Percentiles rank a stretch among this genome's conserved stretches.
These are phyloP conservation scores for Drosophila bunnanda DNA, from an alignment of 2,888 invertebrate genomes.

Conservation along the genomic window DNA sequence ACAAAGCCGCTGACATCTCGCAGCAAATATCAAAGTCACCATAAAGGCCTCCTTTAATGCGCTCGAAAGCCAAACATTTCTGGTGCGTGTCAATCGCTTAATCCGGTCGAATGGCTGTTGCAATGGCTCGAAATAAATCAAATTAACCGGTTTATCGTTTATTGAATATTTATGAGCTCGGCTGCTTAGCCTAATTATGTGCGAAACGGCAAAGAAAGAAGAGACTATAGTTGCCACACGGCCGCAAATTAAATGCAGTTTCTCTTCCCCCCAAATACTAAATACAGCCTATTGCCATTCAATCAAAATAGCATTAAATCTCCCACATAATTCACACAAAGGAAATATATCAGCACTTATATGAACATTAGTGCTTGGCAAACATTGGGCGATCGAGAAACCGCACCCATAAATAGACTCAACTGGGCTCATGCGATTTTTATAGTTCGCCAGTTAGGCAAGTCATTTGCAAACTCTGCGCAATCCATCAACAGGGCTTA, in stretches of 20 bases:
- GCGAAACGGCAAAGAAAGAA: constrained; percentile 13
- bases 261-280: constrained; percentile 10
- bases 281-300: background rate
- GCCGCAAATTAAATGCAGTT: constrained; percentile 5
- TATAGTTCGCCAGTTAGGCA: constrained; percentile 3
- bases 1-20: constrained; percentile 32
- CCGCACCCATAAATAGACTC: constrained; percentile 2
- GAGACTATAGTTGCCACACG: constrained; percentile 1
- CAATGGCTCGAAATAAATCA: constrained; percentile 10
- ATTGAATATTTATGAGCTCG: constrained; percentile 25
- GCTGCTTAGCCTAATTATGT: constrained; percentile 24
- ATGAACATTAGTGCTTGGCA: background rate
- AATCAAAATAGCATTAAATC: constrained; percentile 20
- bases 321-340: background rate
- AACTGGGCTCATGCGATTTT: constrained; percentile 15
- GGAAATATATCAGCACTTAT: background rate
- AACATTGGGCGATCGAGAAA: background rate
- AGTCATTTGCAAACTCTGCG: constrained; percentile 18
- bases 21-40: constrained; percentile 13
- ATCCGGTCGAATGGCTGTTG: constrained; percentile 31
- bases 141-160: constrained; percentile 19
- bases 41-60: constrained; percentile 13
- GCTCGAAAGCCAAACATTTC: constrained; percentile 10
- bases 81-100: constrained; percentile 21
- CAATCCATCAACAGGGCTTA: background rate